phyloP scores from a whole-genome alignment of 2,888 invertebrate species.

The Deroplatys truncata region DNA sequence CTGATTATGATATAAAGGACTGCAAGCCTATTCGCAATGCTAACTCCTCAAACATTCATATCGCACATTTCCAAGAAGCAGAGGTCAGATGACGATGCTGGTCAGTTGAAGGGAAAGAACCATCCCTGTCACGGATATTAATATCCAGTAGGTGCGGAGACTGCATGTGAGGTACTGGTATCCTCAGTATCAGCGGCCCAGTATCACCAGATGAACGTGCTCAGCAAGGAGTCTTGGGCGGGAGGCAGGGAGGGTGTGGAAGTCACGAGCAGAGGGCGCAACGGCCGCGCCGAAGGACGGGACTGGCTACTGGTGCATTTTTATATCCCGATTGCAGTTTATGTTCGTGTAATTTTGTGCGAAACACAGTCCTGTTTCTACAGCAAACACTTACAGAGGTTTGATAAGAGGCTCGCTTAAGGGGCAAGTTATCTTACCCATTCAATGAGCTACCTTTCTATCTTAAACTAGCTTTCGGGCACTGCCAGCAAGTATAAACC shows the following conservation, averaged over 20 bases:
- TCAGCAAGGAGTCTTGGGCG: background rate
- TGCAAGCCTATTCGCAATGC: too few relatives aligned
- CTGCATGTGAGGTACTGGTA: background rate
- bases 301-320: background rate
- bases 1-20: too few relatives aligned
- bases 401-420: background rate
- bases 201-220: background rate
- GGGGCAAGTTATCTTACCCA: background rate
- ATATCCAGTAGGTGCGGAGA: background rate
- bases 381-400: background rate
- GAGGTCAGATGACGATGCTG: too few relatives aligned
- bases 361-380: background rate
- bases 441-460: too few relatives aligned
- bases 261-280: background rate
- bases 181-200: background rate
- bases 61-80: too few relatives aligned
- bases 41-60: too few relatives aligned
- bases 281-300: background rate
- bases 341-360: background rate
- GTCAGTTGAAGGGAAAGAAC: background rate
- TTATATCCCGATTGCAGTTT: background rate
- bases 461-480: too few relatives aligned
- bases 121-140: background rate
- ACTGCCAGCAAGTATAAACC: too few relatives aligned
- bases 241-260: background rate